Evolutionary conservation across 1,140 invertebrate species (phyloP).

Genomic region (Dufourea novaeangliae): DNA sequence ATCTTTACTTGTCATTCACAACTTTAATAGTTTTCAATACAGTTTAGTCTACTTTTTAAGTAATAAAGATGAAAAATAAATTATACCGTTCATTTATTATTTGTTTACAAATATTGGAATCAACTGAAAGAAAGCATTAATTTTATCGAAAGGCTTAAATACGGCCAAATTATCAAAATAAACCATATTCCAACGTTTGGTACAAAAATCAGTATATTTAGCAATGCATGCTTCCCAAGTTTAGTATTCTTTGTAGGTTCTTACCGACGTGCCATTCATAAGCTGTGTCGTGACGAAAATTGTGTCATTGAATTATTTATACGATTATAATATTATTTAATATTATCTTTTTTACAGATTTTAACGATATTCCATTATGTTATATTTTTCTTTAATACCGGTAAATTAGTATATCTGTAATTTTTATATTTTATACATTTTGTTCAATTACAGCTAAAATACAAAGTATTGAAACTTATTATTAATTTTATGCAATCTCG

Average conservation of each 20-base stretch:
- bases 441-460: too few relatives aligned
- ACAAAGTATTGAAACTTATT: too few relatives aligned
- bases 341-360: not conserved
- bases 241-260: conserved; percentile 18
- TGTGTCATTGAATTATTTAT: conserved; percentile 7
- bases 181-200: conserved; percentile 4
- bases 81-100: too few relatives aligned
- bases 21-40: too few relatives aligned
- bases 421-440: too few relatives aligned
- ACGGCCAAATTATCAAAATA: not conserved
- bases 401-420: too few relatives aligned
- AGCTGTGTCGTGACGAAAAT: conserved; percentile 3
- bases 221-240: not conserved
- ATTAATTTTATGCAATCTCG: too few relatives aligned
- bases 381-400: too few relatives aligned
- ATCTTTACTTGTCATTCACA: too few relatives aligned
- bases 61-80: too few relatives aligned
- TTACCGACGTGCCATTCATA: not conserved
- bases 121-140: not conserved
- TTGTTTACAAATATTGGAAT: too few relatives aligned
- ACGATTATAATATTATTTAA: conserved; percentile 14
- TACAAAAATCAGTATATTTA: conserved; percentile 3
- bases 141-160: not conserved
- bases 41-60: too few relatives aligned
- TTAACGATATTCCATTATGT: not conserved